Percentiles rank a stretch among this genome's conserved stretches.
phyloP scores from a whole-genome alignment of 2,797 vertebrate species.

The Ceryle rudis region DNA sequence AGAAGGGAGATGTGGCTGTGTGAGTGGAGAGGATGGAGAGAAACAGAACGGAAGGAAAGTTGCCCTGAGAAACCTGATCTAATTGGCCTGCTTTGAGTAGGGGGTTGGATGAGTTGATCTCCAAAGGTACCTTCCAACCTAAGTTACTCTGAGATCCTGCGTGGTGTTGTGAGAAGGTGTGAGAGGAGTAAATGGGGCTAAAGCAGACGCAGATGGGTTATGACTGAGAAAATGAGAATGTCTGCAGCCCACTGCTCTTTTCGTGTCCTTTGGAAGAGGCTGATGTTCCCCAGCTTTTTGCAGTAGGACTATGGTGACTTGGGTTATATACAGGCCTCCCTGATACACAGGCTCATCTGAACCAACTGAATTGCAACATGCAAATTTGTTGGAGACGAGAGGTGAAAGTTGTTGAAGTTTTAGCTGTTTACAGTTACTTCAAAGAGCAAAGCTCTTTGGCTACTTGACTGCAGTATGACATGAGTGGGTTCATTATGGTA shows the following conservation, averaged over 20 bases:
- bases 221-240: background rate
- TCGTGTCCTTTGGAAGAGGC: background rate
- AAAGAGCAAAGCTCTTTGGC: background rate
- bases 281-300: background rate
- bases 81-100: background rate
- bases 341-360: background rate
- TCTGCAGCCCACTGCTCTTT: background rate
- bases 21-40: slow-evolving; percentile 2
- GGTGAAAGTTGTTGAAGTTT: background rate
- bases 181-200: background rate
- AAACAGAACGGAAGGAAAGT: background rate
- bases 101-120: background rate
- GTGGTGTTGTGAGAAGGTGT: background rate
- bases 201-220: background rate
- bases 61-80: background rate
- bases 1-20: background rate
- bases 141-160: background rate
- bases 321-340: background rate
- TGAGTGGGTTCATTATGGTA: background rate
- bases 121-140: background rate
- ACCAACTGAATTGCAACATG: background rate
- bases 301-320: background rate
- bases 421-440: background rate
- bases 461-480: background rate
- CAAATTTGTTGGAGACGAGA: background rate